These are phyloP conservation scores for Phrixothrix hirtus DNA, from an alignment of 2,888 invertebrate species.

Conservation along the genomic window DNA sequence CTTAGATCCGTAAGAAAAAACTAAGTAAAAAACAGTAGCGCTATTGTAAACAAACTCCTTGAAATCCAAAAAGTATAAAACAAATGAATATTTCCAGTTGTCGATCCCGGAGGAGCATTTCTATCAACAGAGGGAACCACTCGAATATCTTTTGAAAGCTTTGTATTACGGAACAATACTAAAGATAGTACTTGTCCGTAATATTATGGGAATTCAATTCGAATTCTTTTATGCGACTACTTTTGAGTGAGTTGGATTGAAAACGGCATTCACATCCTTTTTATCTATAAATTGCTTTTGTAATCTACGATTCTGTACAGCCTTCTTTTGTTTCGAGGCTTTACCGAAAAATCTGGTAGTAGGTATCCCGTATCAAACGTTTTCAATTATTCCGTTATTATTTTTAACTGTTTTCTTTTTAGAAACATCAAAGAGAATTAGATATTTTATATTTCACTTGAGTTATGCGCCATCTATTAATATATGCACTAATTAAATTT, in stretches of 20 bases:
- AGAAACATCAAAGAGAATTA: slow-evolving; percentile 46
- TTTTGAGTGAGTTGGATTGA: slow-evolving; percentile 30
- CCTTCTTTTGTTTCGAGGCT: slow-evolving; percentile 22
- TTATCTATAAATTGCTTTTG: slow-evolving; percentile 31
- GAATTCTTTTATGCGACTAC: slow-evolving; percentile 31
- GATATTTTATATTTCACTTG: slow-evolving; percentile 95
- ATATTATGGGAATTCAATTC: slow-evolving; percentile 31
- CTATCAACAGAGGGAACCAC: slow-evolving; percentile 31
- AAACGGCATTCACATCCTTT: slow-evolving; percentile 29
- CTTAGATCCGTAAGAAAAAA: background rate
- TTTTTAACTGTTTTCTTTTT: too few relatives aligned
- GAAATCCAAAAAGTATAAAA: slow-evolving; percentile 15
- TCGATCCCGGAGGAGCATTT: slow-evolving; percentile 28
- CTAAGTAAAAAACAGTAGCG: slow-evolving; percentile 4
- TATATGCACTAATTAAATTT: too few relatives aligned
- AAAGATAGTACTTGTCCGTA: slow-evolving; percentile 34
- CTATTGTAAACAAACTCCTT: slow-evolving; percentile 11
- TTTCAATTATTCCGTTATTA: background rate
- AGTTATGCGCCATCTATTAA: too few relatives aligned
- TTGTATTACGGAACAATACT: slow-evolving; percentile 34
- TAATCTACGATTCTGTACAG: slow-evolving; percentile 25
- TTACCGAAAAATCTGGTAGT: background rate
- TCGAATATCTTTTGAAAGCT: slow-evolving; percentile 33
- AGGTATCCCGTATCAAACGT: background rate
- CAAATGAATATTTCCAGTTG: slow-evolving; percentile 27